Evolutionary conservation across 2,888 invertebrate genomes (phyloP).

Genomic region (Eupithecia exiguata): DNA sequence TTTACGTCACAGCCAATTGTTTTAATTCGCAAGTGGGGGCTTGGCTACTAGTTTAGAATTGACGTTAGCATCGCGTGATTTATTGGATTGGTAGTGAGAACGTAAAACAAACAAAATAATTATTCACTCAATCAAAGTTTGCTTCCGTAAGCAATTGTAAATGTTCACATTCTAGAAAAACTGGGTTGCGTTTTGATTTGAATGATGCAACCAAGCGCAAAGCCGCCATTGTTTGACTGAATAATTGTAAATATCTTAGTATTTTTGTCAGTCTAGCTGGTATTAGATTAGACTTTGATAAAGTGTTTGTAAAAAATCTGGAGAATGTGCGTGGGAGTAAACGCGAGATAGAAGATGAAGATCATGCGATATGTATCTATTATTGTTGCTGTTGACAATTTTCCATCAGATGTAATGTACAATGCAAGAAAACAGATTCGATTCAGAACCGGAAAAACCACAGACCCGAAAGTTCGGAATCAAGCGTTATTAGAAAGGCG

Average conservation of each 20-base stretch:
- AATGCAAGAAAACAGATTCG: neutral
- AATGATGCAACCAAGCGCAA: neutral
- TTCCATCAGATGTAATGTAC: neutral
- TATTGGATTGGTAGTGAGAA: neutral
- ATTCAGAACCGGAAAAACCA: neutral
- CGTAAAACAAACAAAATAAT: neutral
- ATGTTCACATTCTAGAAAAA: neutral
- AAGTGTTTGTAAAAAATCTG: neutral
- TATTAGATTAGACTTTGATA: neutral
- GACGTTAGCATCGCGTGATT: slow-evolving; percentile 14
- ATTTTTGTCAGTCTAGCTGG: slow-evolving; percentile 1
- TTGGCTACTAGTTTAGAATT: slow-evolving; percentile 17
- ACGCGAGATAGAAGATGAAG: neutral
- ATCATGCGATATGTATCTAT: slow-evolving; percentile 9
- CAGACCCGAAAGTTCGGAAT: neutral
- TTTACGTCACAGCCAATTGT: slow-evolving; percentile 32
- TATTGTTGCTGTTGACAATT: neutral
- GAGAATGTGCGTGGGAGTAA: neutral
- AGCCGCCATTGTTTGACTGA: neutral
- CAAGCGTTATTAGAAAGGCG: neutral
- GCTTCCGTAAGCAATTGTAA: neutral
- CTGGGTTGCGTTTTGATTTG: neutral
- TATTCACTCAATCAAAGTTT: neutral
- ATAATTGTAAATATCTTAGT: neutral
- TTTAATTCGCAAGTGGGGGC: slow-evolving; percentile 28